phyloP scores from a whole-genome alignment of 2,113 vertebrate genomes.

The Pollimyrus isidori region DNA sequence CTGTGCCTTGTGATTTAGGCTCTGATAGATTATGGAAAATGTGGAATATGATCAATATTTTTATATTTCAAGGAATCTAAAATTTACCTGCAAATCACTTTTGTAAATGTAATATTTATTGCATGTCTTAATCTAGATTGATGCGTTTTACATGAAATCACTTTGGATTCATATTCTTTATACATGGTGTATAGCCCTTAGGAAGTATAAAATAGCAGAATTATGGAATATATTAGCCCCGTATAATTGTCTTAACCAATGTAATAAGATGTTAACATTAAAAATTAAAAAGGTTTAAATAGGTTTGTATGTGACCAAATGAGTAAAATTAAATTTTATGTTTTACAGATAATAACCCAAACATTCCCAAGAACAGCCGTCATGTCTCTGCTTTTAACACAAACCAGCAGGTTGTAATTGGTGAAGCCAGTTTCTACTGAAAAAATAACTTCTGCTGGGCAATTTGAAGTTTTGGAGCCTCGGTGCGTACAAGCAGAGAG shows the following conservation, averaged over 20 bases:
- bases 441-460: slow-evolving; percentile 47
- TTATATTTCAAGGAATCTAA: not conserved
- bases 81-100: not conserved
- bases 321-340: not conserved
- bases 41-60: not conserved
- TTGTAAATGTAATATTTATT: not conserved
- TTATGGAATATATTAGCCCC: not conserved
- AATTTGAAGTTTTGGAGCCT: slow-evolving; percentile 58
- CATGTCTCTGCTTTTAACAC: not conserved
- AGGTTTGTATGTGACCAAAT: not conserved
- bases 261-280: not conserved
- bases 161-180: not conserved
- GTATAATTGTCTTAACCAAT: not conserved
- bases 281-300: not conserved
- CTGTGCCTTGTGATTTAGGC: not conserved
- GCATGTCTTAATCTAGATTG: not conserved
- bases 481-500: slow-evolving; percentile 46
- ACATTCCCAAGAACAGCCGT: not conserved
- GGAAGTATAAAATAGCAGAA: not conserved
- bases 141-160: not conserved
- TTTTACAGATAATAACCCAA: not conserved
- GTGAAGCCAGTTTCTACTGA: slow-evolving; percentile 38
- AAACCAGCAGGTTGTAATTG: slow-evolving; percentile 28
- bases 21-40: not conserved
- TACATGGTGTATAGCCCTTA: not conserved